Conservation (phyloP, 2,113 vertebrate genomes). For the mouse (Mus musculus) region GRCm39 chr1:42245501-42246000, state of each 20-base stretch:
- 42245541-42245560: constrained; percentile 81
- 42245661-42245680: constrained; percentile 62
- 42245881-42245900: constrained; percentile 67
- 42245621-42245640: constrained; percentile 58
- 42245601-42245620: constrained; percentile 64
- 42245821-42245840: constrained; percentile 83
- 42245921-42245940: constrained; percentile 71
- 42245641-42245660: constrained; percentile 76
- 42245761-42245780: constrained; percentile 66
- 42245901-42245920: constrained; percentile 78
- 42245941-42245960: background rate
- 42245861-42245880: constrained; percentile 75
- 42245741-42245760: constrained; percentile 67
- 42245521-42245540: constrained; percentile 71
- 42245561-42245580: constrained; percentile 54
- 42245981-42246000: constrained; percentile 40
- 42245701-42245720: constrained; percentile 74
- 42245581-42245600: constrained; percentile 72
- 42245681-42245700: constrained; percentile 65
- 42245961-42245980: constrained; percentile 17
- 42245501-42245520: constrained; percentile 67
- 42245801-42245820: constrained; percentile 68
- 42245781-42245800: constrained; percentile 57
- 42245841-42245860: constrained; percentile 73
- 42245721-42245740: constrained; percentile 71